phyloP scores from a whole-genome alignment of 2,797 vertebrate species.

The Pogonophryne albipinna region DNA sequence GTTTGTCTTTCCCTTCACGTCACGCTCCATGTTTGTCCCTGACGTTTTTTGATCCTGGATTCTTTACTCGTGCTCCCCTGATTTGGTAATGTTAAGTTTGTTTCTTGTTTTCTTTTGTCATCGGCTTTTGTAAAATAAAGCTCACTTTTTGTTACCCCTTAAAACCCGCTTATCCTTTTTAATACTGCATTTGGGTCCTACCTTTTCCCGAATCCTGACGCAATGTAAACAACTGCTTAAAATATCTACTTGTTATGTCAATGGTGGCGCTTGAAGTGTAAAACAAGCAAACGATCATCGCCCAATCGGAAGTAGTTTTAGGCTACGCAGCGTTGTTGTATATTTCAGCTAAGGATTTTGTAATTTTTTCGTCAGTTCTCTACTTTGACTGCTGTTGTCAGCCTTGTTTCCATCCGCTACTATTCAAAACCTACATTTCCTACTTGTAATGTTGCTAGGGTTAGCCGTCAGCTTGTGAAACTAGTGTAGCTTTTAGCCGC shows the following conservation, averaged over 20 bases:
- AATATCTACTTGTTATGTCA: not conserved
- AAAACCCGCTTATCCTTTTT: too few relatives aligned
- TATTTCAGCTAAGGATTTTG: slow-evolving; percentile 2
- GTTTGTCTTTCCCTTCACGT: too few relatives aligned
- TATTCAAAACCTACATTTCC: not conserved
- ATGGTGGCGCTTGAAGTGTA: not conserved
- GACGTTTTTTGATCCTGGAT: too few relatives aligned
- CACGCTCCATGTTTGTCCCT: too few relatives aligned
- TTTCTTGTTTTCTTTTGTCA: too few relatives aligned
- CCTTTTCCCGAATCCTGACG: too few relatives aligned
- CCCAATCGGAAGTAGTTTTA: not conserved
- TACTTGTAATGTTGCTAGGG: not conserved
- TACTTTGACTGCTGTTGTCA: not conserved
- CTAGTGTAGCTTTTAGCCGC: not conserved
- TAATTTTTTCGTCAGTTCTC: not conserved
- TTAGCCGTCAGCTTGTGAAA: not conserved
- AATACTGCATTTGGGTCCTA: too few relatives aligned
- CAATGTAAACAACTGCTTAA: slow-evolving; percentile 1
- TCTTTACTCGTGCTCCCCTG: too few relatives aligned
- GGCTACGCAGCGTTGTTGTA: not conserved
- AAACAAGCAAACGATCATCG: not conserved
- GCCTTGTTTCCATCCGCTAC: not conserved
- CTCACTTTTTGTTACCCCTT: too few relatives aligned
- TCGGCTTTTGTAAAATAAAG: too few relatives aligned
- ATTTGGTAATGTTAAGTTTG: too few relatives aligned